Evolutionary conservation across 2,113 vertebrate genomes (phyloP).

Genomic region (Pavo muticus): DNA sequence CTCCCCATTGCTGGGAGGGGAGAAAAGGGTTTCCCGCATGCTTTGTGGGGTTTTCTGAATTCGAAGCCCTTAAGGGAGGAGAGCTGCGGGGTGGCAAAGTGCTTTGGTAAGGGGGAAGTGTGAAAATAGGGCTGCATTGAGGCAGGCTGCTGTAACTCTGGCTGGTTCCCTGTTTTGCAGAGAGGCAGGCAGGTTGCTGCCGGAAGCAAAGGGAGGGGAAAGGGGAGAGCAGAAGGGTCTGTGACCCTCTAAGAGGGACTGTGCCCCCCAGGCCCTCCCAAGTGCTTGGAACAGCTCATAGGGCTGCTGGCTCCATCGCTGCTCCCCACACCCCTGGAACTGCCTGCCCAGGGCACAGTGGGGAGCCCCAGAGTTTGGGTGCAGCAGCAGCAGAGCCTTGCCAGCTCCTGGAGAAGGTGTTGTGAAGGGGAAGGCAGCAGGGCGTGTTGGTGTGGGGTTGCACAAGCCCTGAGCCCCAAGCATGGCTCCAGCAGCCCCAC

Average conservation of each 20-base stretch:
- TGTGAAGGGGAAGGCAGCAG: neutral
- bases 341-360: accelerated
- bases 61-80: too few species aligned
- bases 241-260: neutral
- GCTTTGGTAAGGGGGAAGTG: accelerated
- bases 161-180: neutral
- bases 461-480: neutral
- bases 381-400: neutral
- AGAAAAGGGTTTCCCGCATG: neutral
- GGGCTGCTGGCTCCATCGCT: neutral
- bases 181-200: neutral
- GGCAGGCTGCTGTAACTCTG: neutral
- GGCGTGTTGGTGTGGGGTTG: constrained; percentile 25
- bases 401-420: neutral
- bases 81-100: neutral
- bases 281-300: accelerated
- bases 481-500: neutral
- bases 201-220: neutral
- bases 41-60: neutral
- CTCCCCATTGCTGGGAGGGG: accelerated
- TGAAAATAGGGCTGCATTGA: neutral
- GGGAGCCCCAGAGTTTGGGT: neutral
- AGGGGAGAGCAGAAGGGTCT: accelerated
- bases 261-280: accelerated
- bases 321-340: neutral